These are phyloP conservation scores for Pogonocichla stellata DNA, from an alignment of 2,113 vertebrate species.

Conservation along the genomic window DNA sequence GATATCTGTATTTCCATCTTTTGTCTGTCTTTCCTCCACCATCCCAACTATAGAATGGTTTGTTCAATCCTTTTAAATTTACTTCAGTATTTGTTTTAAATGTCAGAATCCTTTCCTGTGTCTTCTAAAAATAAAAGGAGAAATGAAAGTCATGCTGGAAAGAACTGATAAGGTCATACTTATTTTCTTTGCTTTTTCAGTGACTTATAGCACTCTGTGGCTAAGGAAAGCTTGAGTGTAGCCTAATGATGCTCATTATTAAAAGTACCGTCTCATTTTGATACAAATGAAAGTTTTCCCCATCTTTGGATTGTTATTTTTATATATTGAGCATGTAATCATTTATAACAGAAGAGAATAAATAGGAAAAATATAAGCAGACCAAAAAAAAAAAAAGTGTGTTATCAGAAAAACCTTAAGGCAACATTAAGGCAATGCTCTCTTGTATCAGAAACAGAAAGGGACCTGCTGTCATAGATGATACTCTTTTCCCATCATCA, in stretches of 20 bases:
- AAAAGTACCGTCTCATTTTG: neutral
- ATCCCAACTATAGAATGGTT: rapidly evolving
- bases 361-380: neutral
- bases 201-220: neutral
- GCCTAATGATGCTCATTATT: constrained; percentile 31
- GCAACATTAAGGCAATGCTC: neutral
- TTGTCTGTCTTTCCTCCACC: neutral
- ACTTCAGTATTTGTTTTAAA: neutral
- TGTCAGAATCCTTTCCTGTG: neutral
- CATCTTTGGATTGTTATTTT: neutral
- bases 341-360: neutral
- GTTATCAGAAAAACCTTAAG: neutral
- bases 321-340: neutral
- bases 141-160: neutral
- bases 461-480: neutral
- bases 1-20: neutral
- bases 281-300: neutral
- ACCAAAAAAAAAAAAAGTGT: rapidly evolving
- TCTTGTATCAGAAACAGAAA: neutral
- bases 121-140: neutral
- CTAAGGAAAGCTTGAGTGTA: neutral
- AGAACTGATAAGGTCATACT: neutral
- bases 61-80: neutral
- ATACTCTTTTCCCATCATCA: neutral
- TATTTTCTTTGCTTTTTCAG: constrained; percentile 2